A percentile compares a stretch with the other conserved stretches of the same genome.
These are phyloP conservation scores for Pycnomerus fuliginosus DNA, from an alignment of 2,888 invertebrate genomes.

Conservation along the genomic window DNA sequence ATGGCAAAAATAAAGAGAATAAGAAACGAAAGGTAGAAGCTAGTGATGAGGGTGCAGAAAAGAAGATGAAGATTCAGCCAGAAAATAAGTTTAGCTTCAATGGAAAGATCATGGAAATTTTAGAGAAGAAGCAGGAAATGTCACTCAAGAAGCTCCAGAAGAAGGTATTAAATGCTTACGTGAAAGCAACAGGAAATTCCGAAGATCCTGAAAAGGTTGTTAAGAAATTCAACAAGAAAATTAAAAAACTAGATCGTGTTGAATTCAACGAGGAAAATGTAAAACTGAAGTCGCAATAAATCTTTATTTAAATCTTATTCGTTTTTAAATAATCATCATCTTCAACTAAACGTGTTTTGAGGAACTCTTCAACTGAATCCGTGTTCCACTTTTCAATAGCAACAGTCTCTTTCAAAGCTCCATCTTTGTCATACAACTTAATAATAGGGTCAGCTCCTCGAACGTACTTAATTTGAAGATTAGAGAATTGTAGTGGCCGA, in stretches of 20 bases:
- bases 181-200: conserved; percentile 49
- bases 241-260: conserved; percentile 67
- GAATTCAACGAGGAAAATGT: conserved; percentile 61
- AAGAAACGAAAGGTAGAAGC: conserved; percentile 23
- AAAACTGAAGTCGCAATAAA: conserved; percentile 5
- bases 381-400: conserved; percentile 99
- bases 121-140: conserved; percentile 61
- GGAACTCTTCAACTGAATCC: conserved; percentile 95
- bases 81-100: conserved; percentile 33
- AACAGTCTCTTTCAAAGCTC: conserved; percentile 81
- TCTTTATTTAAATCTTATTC: conserved; percentile 56
- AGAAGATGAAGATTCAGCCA: conserved; percentile 25
- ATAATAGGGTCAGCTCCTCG: conserved; percentile 94
- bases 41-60: conserved; percentile 35
- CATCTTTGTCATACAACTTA: conserved; percentile 81
- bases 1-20: no score
- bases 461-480: conserved; percentile 88
- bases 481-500: conserved; percentile 84
- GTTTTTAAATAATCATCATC: conserved; percentile 61
- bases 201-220: conserved; percentile 64
- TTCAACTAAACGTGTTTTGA: conserved; percentile 79
- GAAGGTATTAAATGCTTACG: conserved; percentile 70
- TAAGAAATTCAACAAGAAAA: conserved; percentile 70
- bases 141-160: conserved; percentile 72
- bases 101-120: conserved; percentile 36